phyloP scores from a whole-genome alignment of 2,113 vertebrate genomes.

The Craseonycteris thonglongyai region DNA sequence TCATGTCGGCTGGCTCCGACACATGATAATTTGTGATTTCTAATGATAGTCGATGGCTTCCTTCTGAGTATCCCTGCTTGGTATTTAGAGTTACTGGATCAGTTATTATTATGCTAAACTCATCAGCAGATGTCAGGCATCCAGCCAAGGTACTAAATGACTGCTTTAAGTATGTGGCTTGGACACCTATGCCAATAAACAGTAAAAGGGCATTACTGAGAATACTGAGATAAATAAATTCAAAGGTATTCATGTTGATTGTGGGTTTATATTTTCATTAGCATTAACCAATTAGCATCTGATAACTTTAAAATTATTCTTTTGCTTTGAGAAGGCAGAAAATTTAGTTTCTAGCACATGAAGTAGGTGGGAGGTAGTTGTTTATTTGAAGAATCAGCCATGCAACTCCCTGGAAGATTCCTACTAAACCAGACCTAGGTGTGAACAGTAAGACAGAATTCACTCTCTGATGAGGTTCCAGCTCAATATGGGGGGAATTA shows the following conservation, averaged over 20 bases:
- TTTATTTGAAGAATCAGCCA: not conserved
- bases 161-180: not conserved
- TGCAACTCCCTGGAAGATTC: not conserved
- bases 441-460: not conserved
- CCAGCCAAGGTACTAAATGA: not conserved
- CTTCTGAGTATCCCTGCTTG: not conserved
- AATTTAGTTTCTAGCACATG: not conserved
- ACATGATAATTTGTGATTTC: not conserved
- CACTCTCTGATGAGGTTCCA: not conserved
- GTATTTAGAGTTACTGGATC: slow-evolving; percentile 21
- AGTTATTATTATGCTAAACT: not conserved
- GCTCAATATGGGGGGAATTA: not conserved
- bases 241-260: not conserved
- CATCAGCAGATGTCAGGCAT: not conserved
- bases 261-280: not conserved
- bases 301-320: not conserved
- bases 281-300: not conserved
- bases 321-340: not conserved
- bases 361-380: not conserved
- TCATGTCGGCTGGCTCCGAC: too few relatives aligned
- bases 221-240: not conserved
- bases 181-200: not conserved
- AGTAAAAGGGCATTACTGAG: not conserved
- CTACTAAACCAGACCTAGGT: not conserved
- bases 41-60: not conserved